Percentiles rank a stretch among this genome's conserved stretches.
phyloP scores from a whole-genome alignment of 1,140 invertebrate genomes.

The Plutomurus gul region DNA sequence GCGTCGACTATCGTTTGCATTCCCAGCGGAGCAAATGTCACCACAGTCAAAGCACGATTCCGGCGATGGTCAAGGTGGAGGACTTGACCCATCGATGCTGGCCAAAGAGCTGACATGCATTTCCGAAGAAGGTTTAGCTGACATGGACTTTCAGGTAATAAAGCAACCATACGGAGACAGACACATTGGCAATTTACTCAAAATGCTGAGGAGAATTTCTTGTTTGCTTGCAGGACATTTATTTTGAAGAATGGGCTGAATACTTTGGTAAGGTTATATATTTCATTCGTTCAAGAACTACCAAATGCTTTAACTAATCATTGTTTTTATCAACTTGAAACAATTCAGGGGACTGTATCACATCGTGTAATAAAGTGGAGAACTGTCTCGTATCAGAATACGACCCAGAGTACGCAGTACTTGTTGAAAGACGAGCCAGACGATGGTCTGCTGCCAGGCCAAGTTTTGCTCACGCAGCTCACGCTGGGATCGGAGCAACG shows the following conservation, averaged over 20 bases:
- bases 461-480: constrained; percentile 39
- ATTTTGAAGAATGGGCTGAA: constrained; percentile 74
- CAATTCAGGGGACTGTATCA: constrained; percentile 85
- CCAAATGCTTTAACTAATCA: no score
- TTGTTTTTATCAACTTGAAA: no score
- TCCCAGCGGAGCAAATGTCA: constrained; percentile 49
- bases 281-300: no score
- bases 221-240: constrained; percentile 66
- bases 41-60: constrained; percentile 52
- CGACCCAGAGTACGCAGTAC: constrained; percentile 58
- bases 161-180: background rate
- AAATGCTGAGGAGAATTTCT: background rate
- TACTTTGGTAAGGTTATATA: no score
- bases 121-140: constrained; percentile 81
- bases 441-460: constrained; percentile 70
- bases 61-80: constrained; percentile 35
- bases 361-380: constrained; percentile 80
- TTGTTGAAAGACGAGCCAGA: constrained; percentile 68
- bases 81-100: constrained; percentile 44
- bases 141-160: constrained; percentile 70
- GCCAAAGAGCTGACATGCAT: constrained; percentile 76
- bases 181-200: background rate
- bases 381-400: constrained; percentile 45
- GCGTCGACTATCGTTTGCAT: constrained; percentile 50
- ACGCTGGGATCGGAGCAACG: constrained; percentile 51